Conservation (phyloP, 2,113 vertebrate species). For the Callaeas wilsoni region DNA sequence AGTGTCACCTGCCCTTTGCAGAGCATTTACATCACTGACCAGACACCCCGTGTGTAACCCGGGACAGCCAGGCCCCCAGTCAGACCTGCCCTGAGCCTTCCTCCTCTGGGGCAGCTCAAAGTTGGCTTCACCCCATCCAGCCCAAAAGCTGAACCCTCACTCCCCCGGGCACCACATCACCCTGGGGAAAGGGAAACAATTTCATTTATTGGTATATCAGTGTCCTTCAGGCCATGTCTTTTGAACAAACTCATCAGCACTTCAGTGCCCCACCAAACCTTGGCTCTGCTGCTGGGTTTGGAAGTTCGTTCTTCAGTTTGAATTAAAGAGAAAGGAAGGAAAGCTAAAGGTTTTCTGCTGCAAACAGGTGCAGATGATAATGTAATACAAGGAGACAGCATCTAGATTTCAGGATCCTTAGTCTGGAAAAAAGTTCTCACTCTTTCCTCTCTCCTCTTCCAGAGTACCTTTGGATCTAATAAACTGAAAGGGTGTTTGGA, state of each 20-base stretch:
- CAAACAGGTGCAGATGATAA: neutral
- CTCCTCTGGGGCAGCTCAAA: neutral
- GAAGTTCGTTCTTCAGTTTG: neutral
- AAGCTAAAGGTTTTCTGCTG: neutral
- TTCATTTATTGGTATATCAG: too few species aligned
- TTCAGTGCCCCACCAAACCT: neutral
- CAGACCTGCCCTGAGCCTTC: neutral
- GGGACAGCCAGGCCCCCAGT: neutral
- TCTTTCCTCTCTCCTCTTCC: neutral
- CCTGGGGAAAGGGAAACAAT: neutral
- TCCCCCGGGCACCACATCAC: neutral
- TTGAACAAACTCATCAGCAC: neutral
- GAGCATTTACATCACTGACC: rapidly evolving
- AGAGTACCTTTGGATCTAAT: neutral
- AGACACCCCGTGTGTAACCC: neutral
- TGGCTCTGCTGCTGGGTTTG: neutral
- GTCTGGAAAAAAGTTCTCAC: neutral
- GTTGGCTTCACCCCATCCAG: neutral
- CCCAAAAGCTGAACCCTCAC: neutral
- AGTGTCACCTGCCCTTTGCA: neutral
- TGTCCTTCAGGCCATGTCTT: neutral
- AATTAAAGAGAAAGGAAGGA: neutral
- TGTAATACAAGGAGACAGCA: neutral
- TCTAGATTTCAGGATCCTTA: neutral
- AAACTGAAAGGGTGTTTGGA: neutral